Base-by-base conservation (phyloP, 2,888 invertebrate genomes). In the Dicyrtomina minuta region DNA sequence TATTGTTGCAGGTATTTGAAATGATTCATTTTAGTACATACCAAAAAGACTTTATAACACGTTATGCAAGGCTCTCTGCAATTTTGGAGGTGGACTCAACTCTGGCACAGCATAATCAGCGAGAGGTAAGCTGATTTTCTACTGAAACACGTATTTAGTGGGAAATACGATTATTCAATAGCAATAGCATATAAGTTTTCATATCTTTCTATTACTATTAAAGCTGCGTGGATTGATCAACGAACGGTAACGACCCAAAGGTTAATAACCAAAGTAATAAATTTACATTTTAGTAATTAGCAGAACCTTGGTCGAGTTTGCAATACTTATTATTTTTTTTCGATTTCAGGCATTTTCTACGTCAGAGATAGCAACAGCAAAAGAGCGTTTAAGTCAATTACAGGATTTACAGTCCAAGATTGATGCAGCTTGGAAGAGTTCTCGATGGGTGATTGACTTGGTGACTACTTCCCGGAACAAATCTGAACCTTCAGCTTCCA, bases 21-120 rank as follows among this genome's bases (percentile, higher is more conserved):
- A 90, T 93, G 95, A 93, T 96, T 72, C 96, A 98, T 81, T 85
- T 97, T 73, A 90, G 90, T 80, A 96, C 97, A 1, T 99, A 98
- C 83, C 95, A 96, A 81, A 88, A 88, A 61, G 91, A 90, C 77
- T 90, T 98, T 73, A 89, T 98, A 66, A 89, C 90, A 79, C 89
- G 93, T 80, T 98, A 97, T 84, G 92, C 95, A 1, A 88, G 93
- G 71, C 85, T 98, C 17, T 96, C 96, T 78, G 94, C 96, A 78
- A 91, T 96, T 70, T 83, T 98, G 70, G 98, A 99, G 83, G 84
- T 96, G 80, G 96, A 97, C 79, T 90, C 92, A 0, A 90, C 92
- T 0, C 85, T 94, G 77, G 96, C 96, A 2, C 94, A 94, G 74
- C 96, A 96, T 80, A 90, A 91, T 41, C 94, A 94, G 77, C 85